phyloP scores from a whole-genome alignment of 35 echinoderm and acorn worm genomes.

The Heliocidaris tuberculata region DNA sequence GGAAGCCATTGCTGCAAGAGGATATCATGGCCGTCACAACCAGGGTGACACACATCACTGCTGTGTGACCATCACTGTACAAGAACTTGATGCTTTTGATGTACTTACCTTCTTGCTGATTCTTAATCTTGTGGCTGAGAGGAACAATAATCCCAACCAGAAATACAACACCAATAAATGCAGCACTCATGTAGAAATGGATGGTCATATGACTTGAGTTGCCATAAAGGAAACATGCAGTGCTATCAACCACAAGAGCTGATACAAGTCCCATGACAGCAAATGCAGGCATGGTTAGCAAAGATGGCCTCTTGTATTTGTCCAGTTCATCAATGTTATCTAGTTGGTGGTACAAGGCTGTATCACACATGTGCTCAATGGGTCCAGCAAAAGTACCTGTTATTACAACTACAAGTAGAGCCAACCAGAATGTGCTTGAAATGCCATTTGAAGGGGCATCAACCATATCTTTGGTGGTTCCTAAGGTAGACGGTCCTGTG shows the following conservation, averaged over 20 bases:
- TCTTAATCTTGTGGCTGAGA: conserved; percentile 33
- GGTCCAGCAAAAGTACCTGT: conserved; percentile 62
- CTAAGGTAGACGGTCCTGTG: background rate
- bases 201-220: conserved; percentile 59
- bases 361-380: conserved; percentile 65
- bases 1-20: conserved; percentile 56
- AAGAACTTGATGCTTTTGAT: conserved; percentile 60
- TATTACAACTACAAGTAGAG: conserved; percentile 53
- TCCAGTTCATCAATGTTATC: conserved; percentile 72
- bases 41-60: conserved; percentile 48
- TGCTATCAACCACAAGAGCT: conserved; percentile 56
- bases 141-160: conserved; percentile 65
- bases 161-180: conserved; percentile 57
- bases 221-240: conserved; percentile 55
- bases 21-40: conserved; percentile 53
- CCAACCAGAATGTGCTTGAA: conserved; percentile 58
- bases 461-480: background rate
- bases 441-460: background rate
- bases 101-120: conserved; percentile 39
- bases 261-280: conserved; percentile 49
- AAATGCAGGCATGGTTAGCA: conserved; percentile 49
- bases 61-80: conserved; percentile 51
- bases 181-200: conserved; percentile 73
- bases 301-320: conserved; percentile 56
- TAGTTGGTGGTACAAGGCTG: conserved; percentile 59